Percentiles rank a stretch among this genome's conserved stretches.
Conservation (phyloP, 2,797 vertebrate genomes). For the Acanthurus lineatus region DNA sequence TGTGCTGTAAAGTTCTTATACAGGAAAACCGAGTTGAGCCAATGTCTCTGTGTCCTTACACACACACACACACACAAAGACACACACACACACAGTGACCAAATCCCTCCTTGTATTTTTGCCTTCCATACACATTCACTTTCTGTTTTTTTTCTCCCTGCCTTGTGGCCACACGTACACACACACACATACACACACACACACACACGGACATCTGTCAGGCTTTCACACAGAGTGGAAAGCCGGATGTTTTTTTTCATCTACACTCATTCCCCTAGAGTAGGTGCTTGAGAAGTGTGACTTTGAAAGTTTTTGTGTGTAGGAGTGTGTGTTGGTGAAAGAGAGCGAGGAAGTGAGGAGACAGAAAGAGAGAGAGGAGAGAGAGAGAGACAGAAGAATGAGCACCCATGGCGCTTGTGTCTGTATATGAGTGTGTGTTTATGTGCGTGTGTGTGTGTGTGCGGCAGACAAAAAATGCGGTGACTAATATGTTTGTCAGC, state of each 20-base stretch:
- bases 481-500: conserved; percentile 80
- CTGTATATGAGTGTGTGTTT: conserved; percentile 27
- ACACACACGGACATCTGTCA: conserved; percentile 73
- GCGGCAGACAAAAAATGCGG: conserved; percentile 12
- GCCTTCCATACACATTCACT: conserved; percentile 41
- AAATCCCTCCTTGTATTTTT: conserved; percentile 37
- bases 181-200: conserved; percentile 36
- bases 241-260: conserved; percentile 73
- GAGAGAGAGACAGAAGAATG: conserved; percentile 32
- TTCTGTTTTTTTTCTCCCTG: conserved; percentile 34
- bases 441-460: conserved; percentile 7
- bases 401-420: conserved; percentile 48
- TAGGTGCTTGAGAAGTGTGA: conserved; percentile 78
- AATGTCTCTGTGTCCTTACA: conserved; percentile 12
- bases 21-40: conserved; percentile 42
- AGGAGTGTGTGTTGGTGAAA: conserved; percentile 62
- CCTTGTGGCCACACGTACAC: conserved; percentile 40
- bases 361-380: conserved; percentile 15
- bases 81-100: conserved; percentile 37
- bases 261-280: conserved; percentile 75
- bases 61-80: conserved; percentile 11
- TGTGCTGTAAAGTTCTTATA: conserved; percentile 42
- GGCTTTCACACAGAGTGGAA: conserved; percentile 73
- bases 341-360: conserved; percentile 45
- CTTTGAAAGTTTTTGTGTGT: conserved; percentile 76